Base-by-base conservation (phyloP, 2,797 vertebrate genomes). In the Parauchenoglanis ngamensis region DNA sequence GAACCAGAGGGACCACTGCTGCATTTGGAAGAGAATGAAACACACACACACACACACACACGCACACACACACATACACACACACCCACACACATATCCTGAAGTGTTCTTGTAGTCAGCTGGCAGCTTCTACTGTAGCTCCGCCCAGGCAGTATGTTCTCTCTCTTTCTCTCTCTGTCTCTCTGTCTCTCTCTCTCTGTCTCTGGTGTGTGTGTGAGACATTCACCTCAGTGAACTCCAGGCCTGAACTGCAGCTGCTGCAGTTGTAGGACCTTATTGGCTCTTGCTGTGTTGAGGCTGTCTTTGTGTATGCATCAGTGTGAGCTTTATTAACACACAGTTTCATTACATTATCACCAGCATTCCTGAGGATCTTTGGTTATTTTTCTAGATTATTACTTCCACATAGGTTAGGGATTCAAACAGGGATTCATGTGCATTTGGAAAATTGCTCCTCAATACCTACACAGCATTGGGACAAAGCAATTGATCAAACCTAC, bases 1-100 rank as follows among this genome's bases (percentile, higher is more conserved):
- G 82, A 84, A 86, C 90, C 89, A 87, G 85, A 88, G 86, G 90
- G 89, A 92, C 91, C 90, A 68, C 72, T 73, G 63, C 82, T 87
- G 75, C 84, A 54, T 88, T 86, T 85, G 87, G 82, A 81, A 81
- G 35, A 86, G 83, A 88, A 88, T 87, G 75, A 89, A 85, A 85
- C 54, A 61, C 84, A 88, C 73, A 72, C 44, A 49, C 49, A 49
- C 49, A 49, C 49, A 49, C 49, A 49, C 46, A 49, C 46, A 49
- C 46, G 8, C 46, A 49, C 46, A 49, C 49, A 49, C 7, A 49
- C 44, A 85, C 54, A 49, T 72, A 88, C 73, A 57, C 44, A 85
- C 54, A 61, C 84, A 87, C 73, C 57, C 44, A 54, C 81, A 89
- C 73, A 85, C 56, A 52, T 7, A 83, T 87, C 80, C 31, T 83